Conservation (phyloP, 2,888 invertebrate species). For the Lasioglossum figueresi region DNA sequence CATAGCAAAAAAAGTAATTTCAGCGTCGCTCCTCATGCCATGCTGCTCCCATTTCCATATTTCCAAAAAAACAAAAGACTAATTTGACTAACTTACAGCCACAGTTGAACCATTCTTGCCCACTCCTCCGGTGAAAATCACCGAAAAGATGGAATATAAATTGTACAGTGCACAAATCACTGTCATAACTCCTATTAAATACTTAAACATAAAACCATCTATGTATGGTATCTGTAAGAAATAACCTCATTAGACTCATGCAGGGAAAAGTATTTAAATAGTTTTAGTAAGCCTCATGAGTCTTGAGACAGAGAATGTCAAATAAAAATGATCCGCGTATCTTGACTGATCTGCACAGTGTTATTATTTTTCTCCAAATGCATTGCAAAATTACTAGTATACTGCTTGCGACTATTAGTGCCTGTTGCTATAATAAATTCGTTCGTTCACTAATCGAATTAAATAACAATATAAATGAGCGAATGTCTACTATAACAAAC, state of each 20-base stretch:
- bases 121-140: constrained; percentile 92
- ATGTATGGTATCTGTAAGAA: constrained; percentile 85
- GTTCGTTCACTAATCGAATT: neutral
- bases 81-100: constrained; percentile 91
- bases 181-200: constrained; percentile 91
- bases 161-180: constrained; percentile 89
- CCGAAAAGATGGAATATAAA: constrained; percentile 89
- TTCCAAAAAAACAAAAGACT: constrained; percentile 69
- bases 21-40: constrained; percentile 82
- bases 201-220: constrained; percentile 90
- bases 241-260: constrained; percentile 74
- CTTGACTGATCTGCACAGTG: neutral
- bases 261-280: constrained; percentile 16
- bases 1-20: constrained; percentile 65
- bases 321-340: constrained; percentile 1
- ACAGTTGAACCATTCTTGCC: constrained; percentile 99
- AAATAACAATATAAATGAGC: neutral
- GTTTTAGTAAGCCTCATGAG: constrained; percentile 37
- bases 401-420: neutral
- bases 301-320: constrained; percentile 43
- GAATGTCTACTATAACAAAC: constrained; percentile 3
- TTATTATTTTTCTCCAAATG: neutral
- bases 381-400: neutral
- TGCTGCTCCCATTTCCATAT: constrained; percentile 79
- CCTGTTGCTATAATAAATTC: neutral